Conservation (phyloP, 2,113 vertebrate species). For the Oceanites oceanicus region DNA sequence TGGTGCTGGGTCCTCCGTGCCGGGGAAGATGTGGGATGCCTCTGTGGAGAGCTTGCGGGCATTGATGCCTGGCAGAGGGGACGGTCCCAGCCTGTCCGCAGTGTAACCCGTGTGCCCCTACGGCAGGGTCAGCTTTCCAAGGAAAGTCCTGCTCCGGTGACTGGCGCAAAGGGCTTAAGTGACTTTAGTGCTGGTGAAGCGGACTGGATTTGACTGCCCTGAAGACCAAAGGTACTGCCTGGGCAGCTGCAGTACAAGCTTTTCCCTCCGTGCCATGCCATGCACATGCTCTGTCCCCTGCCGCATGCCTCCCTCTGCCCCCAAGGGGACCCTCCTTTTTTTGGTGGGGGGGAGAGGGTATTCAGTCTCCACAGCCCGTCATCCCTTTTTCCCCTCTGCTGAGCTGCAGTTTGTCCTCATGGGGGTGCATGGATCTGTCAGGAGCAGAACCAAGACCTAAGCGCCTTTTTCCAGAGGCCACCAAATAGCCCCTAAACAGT, state of each 20-base stretch:
- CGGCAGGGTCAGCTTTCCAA: constrained; percentile 48
- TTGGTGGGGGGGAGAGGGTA: not conserved
- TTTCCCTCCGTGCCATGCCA: not conserved
- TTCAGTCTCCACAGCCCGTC: not conserved
- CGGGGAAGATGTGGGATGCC: not conserved
- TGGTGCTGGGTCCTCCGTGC: not conserved
- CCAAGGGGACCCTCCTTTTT: not conserved
- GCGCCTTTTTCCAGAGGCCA: not conserved
- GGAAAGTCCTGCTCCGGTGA: not conserved
- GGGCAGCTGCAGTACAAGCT: constrained; percentile 55
- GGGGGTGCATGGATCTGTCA: not conserved
- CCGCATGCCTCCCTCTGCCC: not conserved
- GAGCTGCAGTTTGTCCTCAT: not conserved
- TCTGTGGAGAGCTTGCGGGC: not conserved
- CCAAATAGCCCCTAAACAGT: not conserved
- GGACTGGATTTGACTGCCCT: constrained; percentile 49
- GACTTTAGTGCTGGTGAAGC: constrained; percentile 50
- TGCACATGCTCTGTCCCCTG: constrained; percentile 7
- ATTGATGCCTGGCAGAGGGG: not conserved
- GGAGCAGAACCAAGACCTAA: not conserved
- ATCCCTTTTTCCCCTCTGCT: not conserved
- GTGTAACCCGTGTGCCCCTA: constrained; percentile 38
- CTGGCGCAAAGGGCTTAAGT: constrained; percentile 30
- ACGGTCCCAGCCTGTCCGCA: not conserved
- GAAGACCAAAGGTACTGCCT: constrained; percentile 60